Conservation (phyloP, 2,888 invertebrate species). For the Hemistola chrysoprasaria region DNA sequence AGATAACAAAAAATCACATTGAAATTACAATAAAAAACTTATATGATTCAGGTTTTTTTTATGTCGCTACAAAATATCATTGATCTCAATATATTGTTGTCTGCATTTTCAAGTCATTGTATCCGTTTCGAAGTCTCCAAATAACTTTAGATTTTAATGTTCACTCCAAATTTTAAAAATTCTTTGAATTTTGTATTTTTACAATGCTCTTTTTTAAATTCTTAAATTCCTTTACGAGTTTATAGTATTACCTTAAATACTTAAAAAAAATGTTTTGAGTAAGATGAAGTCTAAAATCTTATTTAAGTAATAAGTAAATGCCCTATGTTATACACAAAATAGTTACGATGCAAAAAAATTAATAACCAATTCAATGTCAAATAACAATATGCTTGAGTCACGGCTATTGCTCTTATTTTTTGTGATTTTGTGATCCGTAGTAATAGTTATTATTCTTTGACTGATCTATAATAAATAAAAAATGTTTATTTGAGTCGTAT, state of each 20-base stretch:
- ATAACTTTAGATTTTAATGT: conserved; percentile 2
- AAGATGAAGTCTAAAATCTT: too few species aligned
- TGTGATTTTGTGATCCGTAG: conserved; percentile 8
- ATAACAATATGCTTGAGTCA: conserved; percentile 13
- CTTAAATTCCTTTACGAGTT: too few species aligned
- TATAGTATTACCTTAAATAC: too few species aligned
- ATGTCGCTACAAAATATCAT: conserved; percentile 15
- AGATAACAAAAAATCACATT: too few species aligned
- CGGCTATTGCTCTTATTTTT: conserved; percentile 15
- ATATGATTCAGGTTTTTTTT: conserved; percentile 3
- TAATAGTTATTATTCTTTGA: too few species aligned
- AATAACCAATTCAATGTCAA: conserved; percentile 19
- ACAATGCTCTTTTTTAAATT: too few species aligned
- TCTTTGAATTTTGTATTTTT: not conserved
- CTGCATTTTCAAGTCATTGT: conserved; percentile 16
- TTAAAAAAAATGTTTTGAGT: too few species aligned
- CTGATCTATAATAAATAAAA: too few species aligned
- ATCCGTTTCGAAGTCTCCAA: conserved; percentile 7
- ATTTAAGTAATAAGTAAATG: conserved; percentile 9
- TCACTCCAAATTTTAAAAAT: not conserved
- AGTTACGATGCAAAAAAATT: conserved; percentile 8
- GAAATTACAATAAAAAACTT: too few species aligned
- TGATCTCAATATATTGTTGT: conserved; percentile 14
- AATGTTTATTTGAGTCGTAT: too few species aligned
- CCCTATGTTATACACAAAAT: conserved; percentile 1